Conservation (phyloP, 2,888 invertebrate species). For the Calephelis perditalis region DNA sequence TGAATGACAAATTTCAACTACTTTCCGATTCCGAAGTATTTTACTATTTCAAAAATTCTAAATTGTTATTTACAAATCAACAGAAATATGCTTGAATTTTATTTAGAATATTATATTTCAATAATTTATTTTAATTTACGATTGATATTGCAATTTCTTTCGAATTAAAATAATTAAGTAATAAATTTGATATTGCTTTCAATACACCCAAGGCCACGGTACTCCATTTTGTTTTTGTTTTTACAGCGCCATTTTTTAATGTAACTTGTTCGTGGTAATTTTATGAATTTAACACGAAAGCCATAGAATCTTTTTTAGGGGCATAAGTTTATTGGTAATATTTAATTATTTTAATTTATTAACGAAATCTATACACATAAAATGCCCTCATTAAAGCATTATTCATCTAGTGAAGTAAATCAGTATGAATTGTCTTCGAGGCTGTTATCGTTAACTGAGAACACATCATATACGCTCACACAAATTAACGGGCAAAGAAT, state of each 20-base stretch:
- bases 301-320: slow-evolving; percentile 25
- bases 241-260: slow-evolving; percentile 27
- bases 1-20: too few species aligned
- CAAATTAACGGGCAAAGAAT: slow-evolving; percentile 85
- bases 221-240: slow-evolving; percentile 55
- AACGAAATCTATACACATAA: slow-evolving; percentile 48
- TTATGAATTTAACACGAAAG: slow-evolving; percentile 20
- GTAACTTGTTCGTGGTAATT: slow-evolving; percentile 21
- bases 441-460: slow-evolving; percentile 70
- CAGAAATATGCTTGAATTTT: too few species aligned
- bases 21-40: too few species aligned
- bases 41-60: too few species aligned
- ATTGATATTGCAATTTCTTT: too few species aligned
- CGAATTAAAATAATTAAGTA: too few species aligned
- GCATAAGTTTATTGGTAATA: slow-evolving; percentile 16
- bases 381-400: slow-evolving; percentile 72
- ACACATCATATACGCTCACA: slow-evolving; percentile 67
- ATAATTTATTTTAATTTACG: too few species aligned
- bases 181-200: slow-evolving; percentile 13
- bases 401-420: slow-evolving; percentile 73
- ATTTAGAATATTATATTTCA: too few species aligned
- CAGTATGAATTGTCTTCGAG: slow-evolving; percentile 73
- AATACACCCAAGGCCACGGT: slow-evolving; percentile 22
- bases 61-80: too few species aligned
- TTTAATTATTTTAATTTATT: slow-evolving; percentile 18